Conservation (phyloP, 2,797 vertebrate genomes). For the Lates japonicus region DNA sequence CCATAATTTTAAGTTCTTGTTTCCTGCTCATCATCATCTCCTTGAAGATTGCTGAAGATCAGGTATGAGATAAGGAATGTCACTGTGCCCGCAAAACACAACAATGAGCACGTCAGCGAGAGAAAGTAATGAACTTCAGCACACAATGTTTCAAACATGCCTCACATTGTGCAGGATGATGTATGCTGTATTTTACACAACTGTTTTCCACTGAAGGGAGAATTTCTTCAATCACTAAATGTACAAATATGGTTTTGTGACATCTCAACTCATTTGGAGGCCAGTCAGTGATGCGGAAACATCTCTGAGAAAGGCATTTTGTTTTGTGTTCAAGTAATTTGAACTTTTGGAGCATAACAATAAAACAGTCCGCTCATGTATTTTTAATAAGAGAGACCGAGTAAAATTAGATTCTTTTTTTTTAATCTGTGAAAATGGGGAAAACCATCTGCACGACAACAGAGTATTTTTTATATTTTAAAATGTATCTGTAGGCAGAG, state of each 20-base stretch:
- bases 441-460: too few relatives aligned
- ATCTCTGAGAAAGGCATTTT: too few relatives aligned
- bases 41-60: slow-evolving; percentile 72
- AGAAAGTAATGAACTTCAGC: neutral
- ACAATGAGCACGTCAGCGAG: neutral
- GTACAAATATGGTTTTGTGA: neutral
- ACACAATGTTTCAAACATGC: neutral
- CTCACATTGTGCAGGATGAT: neutral
- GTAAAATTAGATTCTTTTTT: too few relatives aligned
- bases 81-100: slow-evolving; percentile 49
- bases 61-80: slow-evolving; percentile 64
- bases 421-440: too few relatives aligned
- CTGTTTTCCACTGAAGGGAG: neutral
- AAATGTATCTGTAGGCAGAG: too few relatives aligned
- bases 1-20: slow-evolving; percentile 59
- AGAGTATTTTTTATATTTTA: too few relatives aligned
- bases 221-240: neutral
- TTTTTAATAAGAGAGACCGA: too few relatives aligned
- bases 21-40: slow-evolving; percentile 67
- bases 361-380: too few relatives aligned
- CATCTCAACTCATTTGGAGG: neutral
- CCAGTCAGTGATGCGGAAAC: too few relatives aligned
- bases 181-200: neutral
- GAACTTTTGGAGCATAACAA: too few relatives aligned
- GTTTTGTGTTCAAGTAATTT: too few relatives aligned